Percentiles rank a stretch among this genome's conserved stretches.
These are phyloP conservation scores for Genyomyrus donnyi DNA, from an alignment of 2,113 vertebrate species.

Conservation along the genomic window DNA sequence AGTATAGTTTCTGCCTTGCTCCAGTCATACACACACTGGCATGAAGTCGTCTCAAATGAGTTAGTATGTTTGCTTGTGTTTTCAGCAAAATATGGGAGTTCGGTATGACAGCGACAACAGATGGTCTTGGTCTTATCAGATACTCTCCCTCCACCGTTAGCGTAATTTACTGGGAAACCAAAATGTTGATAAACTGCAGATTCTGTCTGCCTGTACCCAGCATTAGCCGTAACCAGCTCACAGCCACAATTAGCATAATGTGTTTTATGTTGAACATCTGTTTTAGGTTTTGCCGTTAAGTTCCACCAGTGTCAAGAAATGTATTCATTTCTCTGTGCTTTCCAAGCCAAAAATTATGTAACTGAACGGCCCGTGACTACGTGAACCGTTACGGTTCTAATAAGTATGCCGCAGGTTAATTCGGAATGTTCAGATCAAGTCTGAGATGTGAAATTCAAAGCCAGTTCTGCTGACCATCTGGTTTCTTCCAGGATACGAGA, in stretches of 20 bases:
- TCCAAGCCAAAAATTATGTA: not conserved
- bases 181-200: not conserved
- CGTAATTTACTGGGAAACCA: not conserved
- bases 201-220: not conserved
- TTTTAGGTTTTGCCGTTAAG: not conserved
- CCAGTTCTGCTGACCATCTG: slow-evolving; percentile 14
- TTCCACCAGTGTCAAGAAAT: not conserved
- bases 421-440: not conserved
- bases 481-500: slow-evolving; percentile 74
- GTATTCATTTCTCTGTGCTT: not conserved
- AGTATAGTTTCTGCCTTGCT: not conserved
- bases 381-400: too few relatives aligned
- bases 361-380: not conserved
- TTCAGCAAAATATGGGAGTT: not conserved
- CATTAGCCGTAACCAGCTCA: not conserved
- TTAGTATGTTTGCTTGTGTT: not conserved
- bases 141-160: not conserved
- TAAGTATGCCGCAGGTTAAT: not conserved
- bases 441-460: not conserved
- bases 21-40: not conserved
- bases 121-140: not conserved
- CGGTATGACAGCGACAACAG: not conserved
- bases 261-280: not conserved
- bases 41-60: not conserved
- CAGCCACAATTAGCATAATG: not conserved